Evolutionary conservation across 2,797 vertebrate genomes (phyloP), one percentile per base, ranked within the genome.

Genomic region (Micropoecilia bifurca): DNA sequence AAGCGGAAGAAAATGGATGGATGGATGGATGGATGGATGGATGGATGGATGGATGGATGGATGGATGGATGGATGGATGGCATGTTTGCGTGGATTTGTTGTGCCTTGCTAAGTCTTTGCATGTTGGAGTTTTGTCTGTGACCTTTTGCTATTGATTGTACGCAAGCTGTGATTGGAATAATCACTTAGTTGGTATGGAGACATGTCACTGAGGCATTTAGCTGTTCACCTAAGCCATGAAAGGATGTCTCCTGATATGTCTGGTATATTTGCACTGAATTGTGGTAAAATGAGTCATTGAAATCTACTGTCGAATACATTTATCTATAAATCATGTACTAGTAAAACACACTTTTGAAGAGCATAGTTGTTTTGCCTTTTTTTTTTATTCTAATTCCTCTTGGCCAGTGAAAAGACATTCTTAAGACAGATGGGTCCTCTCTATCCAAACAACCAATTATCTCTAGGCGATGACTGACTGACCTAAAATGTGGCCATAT

Each of bases 81-180:
- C n/a, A n/a, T n/a, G n/a, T n/a, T n/a, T 71, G 71, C 16, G 59
- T 80, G 77, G 28, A 28, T 10, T 36, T 53, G 77, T 46, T 86
- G 75, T 80, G 72, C 80, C 30, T 63, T 2, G 33, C 30, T 33
- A 1, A 1, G 77, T 81, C 14, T 43, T 20, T 76, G 73, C 0
- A 18, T 48, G 66, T 73, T 77, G 50, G 66, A 73, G 79, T 76
- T 6, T n/a, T 74, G 77, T 78, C 68, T 83, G 73, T 90, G 92
- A 93, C 93, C 92, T 94, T 93, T 88, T 87, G 83, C 86, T 88
- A 91, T 92, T 90, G 92, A 93, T 95, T 87, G 91, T 72, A 83
- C 77, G 73, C 80, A 43, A 73, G 72, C 36, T 59, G 83, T 93
- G 90, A 91, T 90, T 84, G 83, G 92, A 94, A 91, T 93, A 90